Evolutionary conservation across 1,140 invertebrate genomes (phyloP).

Genomic region (Zophobas atratus): DNA sequence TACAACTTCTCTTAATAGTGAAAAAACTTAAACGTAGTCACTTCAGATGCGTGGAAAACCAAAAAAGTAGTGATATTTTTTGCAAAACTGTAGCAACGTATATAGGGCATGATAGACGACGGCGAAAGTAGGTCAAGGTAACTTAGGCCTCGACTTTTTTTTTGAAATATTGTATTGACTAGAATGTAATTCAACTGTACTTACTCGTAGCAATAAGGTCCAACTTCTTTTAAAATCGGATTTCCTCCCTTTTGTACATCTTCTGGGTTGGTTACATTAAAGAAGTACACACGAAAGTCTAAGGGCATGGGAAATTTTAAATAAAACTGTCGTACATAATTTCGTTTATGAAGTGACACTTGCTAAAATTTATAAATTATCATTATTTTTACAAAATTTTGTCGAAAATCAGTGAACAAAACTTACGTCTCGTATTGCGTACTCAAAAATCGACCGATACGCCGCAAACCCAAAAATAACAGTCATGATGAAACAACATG

Average conservation of each 20-base stretch:
- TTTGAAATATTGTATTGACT: no score
- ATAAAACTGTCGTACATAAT: conserved; percentile 70
- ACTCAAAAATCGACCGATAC: conserved; percentile 25
- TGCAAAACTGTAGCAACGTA: no score
- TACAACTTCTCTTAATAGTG: no score
- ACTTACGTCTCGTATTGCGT: conserved; percentile 16
- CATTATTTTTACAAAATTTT: no score
- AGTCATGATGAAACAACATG: conserved; percentile 17
- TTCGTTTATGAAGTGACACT: conserved; percentile 68
- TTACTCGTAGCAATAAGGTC: conserved; percentile 84
- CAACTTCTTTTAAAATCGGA: conserved; percentile 79
- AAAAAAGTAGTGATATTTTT: no score
- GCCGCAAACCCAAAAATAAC: conserved; percentile 28
- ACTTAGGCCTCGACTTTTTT: no score
- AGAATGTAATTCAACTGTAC: conserved; percentile 54
- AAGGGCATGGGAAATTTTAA: conserved; percentile 71
- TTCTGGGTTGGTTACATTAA: conserved; percentile 79
- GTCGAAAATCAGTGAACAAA: neutral
- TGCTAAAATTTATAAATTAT: conserved; percentile 29
- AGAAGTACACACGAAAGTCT: conserved; percentile 79
- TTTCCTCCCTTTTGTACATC: conserved; percentile 69
- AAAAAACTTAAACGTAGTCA: no score
- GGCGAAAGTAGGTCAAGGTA: no score
- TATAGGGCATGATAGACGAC: no score
- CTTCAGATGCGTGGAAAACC: no score